A percentile compares a stretch with the other conserved stretches of the same genome.
Conservation (phyloP, 1,140 invertebrate genomes). For the Lordiphosa collinella region DNA sequence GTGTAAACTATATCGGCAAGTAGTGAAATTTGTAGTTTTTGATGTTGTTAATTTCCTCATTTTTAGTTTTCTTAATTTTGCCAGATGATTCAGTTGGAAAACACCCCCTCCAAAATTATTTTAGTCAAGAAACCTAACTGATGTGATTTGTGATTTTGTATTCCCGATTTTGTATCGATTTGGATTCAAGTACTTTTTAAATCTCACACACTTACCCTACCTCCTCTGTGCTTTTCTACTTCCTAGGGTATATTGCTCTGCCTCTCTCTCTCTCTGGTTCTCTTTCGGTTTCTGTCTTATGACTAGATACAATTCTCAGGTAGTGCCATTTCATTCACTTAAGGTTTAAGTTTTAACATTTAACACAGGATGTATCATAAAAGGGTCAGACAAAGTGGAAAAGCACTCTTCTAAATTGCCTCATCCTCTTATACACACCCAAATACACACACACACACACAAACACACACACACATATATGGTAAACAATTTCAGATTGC, state of each 20-base stretch:
- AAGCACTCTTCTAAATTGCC: too few relatives aligned
- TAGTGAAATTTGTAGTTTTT: too few relatives aligned
- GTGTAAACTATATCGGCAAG: too few relatives aligned
- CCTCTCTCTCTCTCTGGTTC: background rate
- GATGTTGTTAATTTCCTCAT: too few relatives aligned
- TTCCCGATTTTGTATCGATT: too few relatives aligned
- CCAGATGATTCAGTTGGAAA: too few relatives aligned
- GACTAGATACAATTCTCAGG: constrained; percentile 54
- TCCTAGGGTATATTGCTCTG: background rate
- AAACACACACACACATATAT: constrained; percentile 1
- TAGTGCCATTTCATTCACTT: background rate
- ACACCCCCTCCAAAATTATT: too few relatives aligned
- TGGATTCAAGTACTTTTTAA: too few relatives aligned
- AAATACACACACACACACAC: constrained; percentile 8
- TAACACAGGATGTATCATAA: background rate
- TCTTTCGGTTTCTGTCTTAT: constrained; percentile 26
- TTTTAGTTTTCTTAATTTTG: too few relatives aligned
- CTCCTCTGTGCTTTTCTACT: background rate
- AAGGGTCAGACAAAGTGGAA: too few relatives aligned
- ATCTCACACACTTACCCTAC: background rate
- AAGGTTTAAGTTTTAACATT: constrained; percentile 5
- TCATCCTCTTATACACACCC: background rate
- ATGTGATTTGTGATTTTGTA: too few relatives aligned
- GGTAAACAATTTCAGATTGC: constrained; percentile 22
- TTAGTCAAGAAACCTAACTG: too few relatives aligned